Conservation (phyloP, 2,113 vertebrate genomes). For the Eclectus roratus region DNA sequence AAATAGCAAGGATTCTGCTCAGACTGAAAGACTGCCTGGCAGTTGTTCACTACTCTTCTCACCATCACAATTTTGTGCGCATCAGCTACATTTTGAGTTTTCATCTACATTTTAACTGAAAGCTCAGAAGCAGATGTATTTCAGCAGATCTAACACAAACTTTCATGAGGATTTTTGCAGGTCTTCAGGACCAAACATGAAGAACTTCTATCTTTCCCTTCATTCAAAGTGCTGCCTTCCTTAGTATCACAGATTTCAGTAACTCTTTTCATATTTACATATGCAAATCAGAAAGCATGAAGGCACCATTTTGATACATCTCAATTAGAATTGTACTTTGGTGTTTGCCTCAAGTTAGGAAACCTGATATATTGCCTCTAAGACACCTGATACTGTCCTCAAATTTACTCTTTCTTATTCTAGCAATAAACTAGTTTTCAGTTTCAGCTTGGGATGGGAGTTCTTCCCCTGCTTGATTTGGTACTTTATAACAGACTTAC, state of each 20-base stretch:
- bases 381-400: background rate
- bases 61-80: background rate
- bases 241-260: background rate
- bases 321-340: background rate
- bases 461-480: background rate
- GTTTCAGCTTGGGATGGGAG: background rate
- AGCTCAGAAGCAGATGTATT: background rate
- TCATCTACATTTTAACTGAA: background rate
- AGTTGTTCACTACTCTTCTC: background rate
- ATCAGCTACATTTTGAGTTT: background rate
- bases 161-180: background rate
- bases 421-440: background rate
- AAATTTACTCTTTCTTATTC: background rate
- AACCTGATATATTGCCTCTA: background rate
- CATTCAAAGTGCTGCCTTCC: background rate
- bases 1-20: background rate
- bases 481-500: background rate
- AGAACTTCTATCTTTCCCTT: background rate
- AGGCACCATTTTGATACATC: background rate
- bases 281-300: background rate
- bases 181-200: background rate
- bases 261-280: background rate
- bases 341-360: background rate
- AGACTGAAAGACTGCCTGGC: background rate
- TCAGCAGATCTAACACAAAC: background rate